Base-by-base conservation (phyloP, 2,888 invertebrate genomes). In the Stenurella melanura region DNA sequence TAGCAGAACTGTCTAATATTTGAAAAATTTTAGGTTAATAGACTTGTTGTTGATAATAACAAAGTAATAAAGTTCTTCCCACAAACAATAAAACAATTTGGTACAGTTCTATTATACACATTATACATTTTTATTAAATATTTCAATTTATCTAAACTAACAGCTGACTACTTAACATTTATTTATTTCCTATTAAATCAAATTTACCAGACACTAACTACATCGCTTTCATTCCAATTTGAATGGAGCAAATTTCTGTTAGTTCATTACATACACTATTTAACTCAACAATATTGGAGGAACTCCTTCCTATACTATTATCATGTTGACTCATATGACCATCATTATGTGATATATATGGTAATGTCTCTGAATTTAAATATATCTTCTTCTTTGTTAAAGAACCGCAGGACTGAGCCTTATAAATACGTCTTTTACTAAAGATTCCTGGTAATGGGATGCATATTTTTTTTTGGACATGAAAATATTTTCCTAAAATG, bases 401-500 rank as follows among this genome's bases (percentile, higher is more conserved):
- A 63, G 92, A 92, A 87, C 94, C 90, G 90, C 95, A 93, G 0
- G 92, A 92, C 83, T 92, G 91, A 15, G 93, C 92, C 84, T 93
- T 93, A 85, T 93, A 93, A 57, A 93, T 87, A 3, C 92, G 68
- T 61, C 91, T 91, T 68, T 90, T 90, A 61, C 90, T 90, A 81
- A 92, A 91, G 57, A 92, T 85, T 18, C 91, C 91, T 0, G 93
- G 92, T 76, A 93, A 83, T 2, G 93, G 93, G 76, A 93, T 90
- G 86, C 92, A 93, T n/a, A 93, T 87, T 87, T 93, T 93, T 85
- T 92, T 92, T 84, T 93, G 93, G 72, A 94, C 92, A 78, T 94
- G 93, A 86, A 94, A 93, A 84, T 94, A 94, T 77, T 93, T 92
- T 63, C 93, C 93, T 60, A 94, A 89, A 82, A 94, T 89, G 19